Evolutionary conservation across 2,888 invertebrate species (phyloP), one percentile per base, ranked within the genome.

Genomic region (Coelopa pilipes): DNA sequence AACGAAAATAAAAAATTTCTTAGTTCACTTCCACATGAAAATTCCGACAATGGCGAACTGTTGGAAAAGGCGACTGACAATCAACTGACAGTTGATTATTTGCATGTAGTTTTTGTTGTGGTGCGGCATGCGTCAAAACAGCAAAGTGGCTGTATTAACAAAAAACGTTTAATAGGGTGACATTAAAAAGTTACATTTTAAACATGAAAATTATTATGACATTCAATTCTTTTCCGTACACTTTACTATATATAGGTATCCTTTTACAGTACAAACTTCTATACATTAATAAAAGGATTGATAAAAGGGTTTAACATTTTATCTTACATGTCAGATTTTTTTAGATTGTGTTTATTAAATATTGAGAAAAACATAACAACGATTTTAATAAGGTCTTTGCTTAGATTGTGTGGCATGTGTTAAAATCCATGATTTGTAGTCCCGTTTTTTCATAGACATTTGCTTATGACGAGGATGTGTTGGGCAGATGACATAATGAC

Each of bases 391-490:
- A n/a, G 85, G 84, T 67, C 88, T 81, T 47, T 85, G 77, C 78
- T 87, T 87, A 1, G 87, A 90, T 85, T 94, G 93, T 21, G 92
- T 92, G 4, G 93, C 94, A 85, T 92, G 92, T 1, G 94, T 92
- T 74, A 96, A 83, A 74, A 94, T 92, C 92, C 93, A 94, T 19
- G 92, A 92, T 79, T 93, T 93, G 77, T 90, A 90, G 13, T 91
- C 92, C 78, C 90, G 90, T 74, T 91, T 90, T 74, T 90, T 90
- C 89, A 92, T 92, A 17, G 91, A 88, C 91, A 92, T 93, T 87
- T 95, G 95, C 83, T 96, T 96, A 83, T 96, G 96, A 53, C 95
- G 90, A 24, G 92, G 92, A 82, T 91, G 91, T 46, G 92, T 92
- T 72, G 92, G 92, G 80, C 96, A 96, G 78, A 93, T 90, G 59